A percentile compares a stretch with the other conserved stretches of the same genome.
These are phyloP conservation scores for Cottoperca gobio DNA, from an alignment of 2,797 vertebrate species.

Conservation along the genomic window DNA sequence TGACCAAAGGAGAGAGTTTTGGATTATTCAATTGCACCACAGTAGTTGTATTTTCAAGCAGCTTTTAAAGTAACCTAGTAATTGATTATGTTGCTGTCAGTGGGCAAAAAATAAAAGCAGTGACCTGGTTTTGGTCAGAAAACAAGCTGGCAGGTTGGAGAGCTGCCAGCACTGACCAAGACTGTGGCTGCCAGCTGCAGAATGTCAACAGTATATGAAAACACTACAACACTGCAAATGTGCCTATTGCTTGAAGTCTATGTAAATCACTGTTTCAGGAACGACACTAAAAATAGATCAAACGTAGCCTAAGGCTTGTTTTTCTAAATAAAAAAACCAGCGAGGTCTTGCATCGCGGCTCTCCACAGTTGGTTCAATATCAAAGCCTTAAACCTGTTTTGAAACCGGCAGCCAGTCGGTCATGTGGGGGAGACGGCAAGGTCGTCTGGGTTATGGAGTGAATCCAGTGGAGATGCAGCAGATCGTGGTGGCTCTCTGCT, in stretches of 20 bases:
- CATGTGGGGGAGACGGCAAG: constrained; percentile 64
- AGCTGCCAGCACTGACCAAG: constrained; percentile 24
- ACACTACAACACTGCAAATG: constrained; percentile 7
- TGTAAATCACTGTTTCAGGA: constrained; percentile 58
- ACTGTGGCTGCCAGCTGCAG: constrained; percentile 41
- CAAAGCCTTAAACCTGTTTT: constrained; percentile 51
- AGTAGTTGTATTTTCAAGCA: not conserved
- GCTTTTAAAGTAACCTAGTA: not conserved
- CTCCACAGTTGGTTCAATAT: constrained; percentile 44
- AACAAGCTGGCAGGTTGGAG: constrained; percentile 15
- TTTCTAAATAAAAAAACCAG: not conserved
- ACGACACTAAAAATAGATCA: constrained; percentile 67
- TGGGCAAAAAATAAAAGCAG: constrained; percentile 7
- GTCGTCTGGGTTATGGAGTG: constrained; percentile 72
- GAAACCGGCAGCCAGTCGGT: constrained; percentile 42
- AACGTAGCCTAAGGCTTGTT: constrained; percentile 46
- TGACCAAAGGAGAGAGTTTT: not conserved
- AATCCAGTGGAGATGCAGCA: constrained; percentile 57
- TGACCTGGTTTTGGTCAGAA: constrained; percentile 23
- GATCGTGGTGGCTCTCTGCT: constrained; percentile 34
- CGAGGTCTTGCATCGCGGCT: constrained; percentile 30
- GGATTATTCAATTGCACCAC: constrained; percentile 8
- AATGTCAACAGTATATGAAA: constrained; percentile 14
- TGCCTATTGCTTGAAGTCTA: constrained; percentile 39
- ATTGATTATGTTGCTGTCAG: not conserved